Percentiles rank a stretch among this genome's conserved stretches.
These are phyloP conservation scores for Hymenochirus boettgeri DNA, from an alignment of 2,113 vertebrate genomes.

Conservation along the genomic window DNA sequence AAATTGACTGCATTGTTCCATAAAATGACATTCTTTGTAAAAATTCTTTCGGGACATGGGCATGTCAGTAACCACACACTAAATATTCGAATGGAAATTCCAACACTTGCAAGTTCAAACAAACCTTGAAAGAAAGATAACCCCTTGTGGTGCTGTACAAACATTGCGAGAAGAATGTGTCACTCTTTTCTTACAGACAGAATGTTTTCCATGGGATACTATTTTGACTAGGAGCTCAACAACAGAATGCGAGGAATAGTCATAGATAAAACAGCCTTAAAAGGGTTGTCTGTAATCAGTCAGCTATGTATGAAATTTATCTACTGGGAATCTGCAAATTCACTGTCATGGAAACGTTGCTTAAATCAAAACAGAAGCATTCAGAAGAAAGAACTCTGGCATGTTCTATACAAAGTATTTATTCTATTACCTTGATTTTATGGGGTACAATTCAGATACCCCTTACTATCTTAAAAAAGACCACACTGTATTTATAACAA, in stretches of 20 bases:
- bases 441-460: too few species aligned
- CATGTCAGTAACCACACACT: constrained; percentile 1
- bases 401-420: too few species aligned
- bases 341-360: constrained; percentile 16
- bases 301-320: constrained; percentile 6
- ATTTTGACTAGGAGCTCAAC: constrained; percentile 26
- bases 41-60: too few species aligned
- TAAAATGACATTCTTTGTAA: too few species aligned
- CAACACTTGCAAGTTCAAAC: constrained; percentile 14
- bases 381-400: neutral
- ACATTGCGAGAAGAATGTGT: constrained; percentile 18
- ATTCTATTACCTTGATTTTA: too few species aligned
- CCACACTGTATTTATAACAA: too few species aligned
- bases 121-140: constrained; percentile 15
- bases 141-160: constrained; percentile 19
- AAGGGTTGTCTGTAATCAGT: constrained; percentile 21
- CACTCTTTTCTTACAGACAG: constrained; percentile 21
- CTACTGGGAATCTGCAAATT: constrained; percentile 21
- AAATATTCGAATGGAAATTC: constrained; percentile 4
- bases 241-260: constrained; percentile 18
- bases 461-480: too few species aligned
- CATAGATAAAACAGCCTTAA: constrained; percentile 23
- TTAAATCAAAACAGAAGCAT: constrained; percentile 10
- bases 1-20: too few species aligned
- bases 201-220: constrained; percentile 20